phyloP scores from a whole-genome alignment of 2,113 vertebrate species.

The Stigmatopora argus region DNA sequence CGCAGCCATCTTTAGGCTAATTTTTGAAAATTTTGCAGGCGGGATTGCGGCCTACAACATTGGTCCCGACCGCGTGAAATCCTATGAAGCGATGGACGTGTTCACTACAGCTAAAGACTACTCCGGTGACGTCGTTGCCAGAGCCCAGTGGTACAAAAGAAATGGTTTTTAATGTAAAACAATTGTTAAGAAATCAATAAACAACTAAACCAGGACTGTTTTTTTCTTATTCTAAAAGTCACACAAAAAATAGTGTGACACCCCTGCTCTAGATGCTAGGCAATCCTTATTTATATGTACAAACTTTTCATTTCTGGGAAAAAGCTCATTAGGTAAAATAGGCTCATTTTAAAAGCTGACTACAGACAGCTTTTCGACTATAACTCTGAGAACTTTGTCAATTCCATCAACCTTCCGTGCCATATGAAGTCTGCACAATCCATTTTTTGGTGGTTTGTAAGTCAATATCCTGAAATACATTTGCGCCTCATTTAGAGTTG shows the following conservation, averaged over 20 bases:
- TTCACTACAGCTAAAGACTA: conserved; percentile 42
- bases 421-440: too few relatives aligned
- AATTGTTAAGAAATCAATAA: background rate
- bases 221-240: background rate
- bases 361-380: too few relatives aligned
- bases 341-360: too few relatives aligned
- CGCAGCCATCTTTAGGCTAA: background rate
- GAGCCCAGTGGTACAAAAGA: conserved; percentile 47
- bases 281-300: too few relatives aligned
- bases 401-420: too few relatives aligned
- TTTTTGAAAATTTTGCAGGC: conserved; percentile 13
- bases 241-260: background rate
- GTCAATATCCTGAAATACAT: background rate
- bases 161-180: background rate
- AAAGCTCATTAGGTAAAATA: background rate
- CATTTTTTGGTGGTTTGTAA: too few relatives aligned
- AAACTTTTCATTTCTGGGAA: background rate
- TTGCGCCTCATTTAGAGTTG: background rate
- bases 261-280: too few relatives aligned
- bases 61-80: conserved; percentile 10
- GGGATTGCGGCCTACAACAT: conserved; percentile 48
- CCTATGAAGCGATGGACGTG: conserved; percentile 1
- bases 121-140: conserved; percentile 49
- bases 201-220: background rate
- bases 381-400: too few relatives aligned